Evolutionary conservation across 2,888 invertebrate genomes (phyloP), one percentile per base, ranked within the genome.

Genomic region (Papilio protenor): DNA sequence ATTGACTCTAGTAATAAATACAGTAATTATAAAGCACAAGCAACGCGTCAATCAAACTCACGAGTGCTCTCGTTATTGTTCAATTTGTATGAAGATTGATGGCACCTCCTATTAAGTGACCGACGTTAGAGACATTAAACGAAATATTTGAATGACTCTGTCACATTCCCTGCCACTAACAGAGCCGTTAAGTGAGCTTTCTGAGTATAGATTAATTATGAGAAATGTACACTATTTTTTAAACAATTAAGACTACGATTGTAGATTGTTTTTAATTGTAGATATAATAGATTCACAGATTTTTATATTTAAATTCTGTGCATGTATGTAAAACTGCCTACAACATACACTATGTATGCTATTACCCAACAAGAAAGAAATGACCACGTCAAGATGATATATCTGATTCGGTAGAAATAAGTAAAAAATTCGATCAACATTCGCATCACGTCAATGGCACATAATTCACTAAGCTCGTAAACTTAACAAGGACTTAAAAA

Each of bases 81-180:
- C 74, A 75, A 71, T 78, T 78, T 64, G 75, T 71, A 71, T 75
- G 64, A 75, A 71, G 77, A 78, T 75, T 78, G 77, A 78, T 78
- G 77, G 52, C 49, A 16, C n/a, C 47, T 16, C 23, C 23, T n/a
- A 52, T 47, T 49, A 23, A 77, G 75, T 70, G 77, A 71, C 49
- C 66, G 27, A 40, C 23, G 55, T 69, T 75, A 18, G 71, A 64
- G 23, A 61, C 52, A 52, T 77, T 33, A 33, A 33, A 33, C 33
- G 5, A 33, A 33, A 33, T 33, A 33, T 33, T 33, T 33, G 33
- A 33, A 33, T 5, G 33, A 33, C 33, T 5, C 3, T 33, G 33
- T 33, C 33, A 33, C 33, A 33, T 5, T 33, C 33, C 33, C 33
- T 33, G 33, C 33, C 33, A 33, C 33, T 33, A 33, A 33, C 33